Conservation (phyloP, 2,888 invertebrate species). For the Drosophila robusta region DNA sequence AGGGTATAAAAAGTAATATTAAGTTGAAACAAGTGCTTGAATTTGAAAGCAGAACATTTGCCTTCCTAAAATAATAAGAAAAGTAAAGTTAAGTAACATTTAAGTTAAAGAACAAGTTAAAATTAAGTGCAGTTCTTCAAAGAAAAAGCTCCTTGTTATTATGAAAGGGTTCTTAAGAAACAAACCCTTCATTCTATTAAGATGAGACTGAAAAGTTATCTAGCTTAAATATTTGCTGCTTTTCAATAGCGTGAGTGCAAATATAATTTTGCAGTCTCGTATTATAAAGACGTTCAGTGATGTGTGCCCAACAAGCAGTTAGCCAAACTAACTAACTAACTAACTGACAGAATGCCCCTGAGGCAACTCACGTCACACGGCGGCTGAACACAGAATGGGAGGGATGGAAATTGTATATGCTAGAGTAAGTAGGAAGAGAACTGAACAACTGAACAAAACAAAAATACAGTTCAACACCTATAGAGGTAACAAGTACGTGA, state of each 20-base stretch:
- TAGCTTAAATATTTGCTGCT: background rate
- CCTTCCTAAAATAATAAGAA: no score
- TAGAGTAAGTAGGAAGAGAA: slow-evolving; percentile 34
- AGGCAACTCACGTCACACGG: slow-evolving; percentile 35
- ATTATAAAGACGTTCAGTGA: slow-evolving; percentile 21
- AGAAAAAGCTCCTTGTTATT: no score
- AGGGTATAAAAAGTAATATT: no score
- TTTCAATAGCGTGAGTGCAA: slow-evolving; percentile 3
- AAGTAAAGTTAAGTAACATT: no score
- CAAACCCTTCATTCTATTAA: background rate
- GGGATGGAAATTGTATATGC: slow-evolving; percentile 44
- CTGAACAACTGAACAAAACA: slow-evolving; percentile 5
- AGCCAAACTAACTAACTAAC: slow-evolving; percentile 26
- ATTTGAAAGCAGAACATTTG: no score
- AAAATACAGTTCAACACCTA: slow-evolving; percentile 61
- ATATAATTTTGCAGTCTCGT: slow-evolving; percentile 5
- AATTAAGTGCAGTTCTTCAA: no score
- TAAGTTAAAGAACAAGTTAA: no score
- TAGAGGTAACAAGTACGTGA: slow-evolving; percentile 78
- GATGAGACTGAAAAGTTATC: slow-evolving; percentile 1
- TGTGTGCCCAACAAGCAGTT: slow-evolving; percentile 31
- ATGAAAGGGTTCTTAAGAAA: no score
- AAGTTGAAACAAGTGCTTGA: no score
- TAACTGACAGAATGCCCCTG: slow-evolving; percentile 25
- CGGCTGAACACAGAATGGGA: slow-evolving; percentile 26